These are phyloP conservation scores for Meles meles DNA, from an alignment of 2,113 vertebrate genomes.

Conservation along the genomic window DNA sequence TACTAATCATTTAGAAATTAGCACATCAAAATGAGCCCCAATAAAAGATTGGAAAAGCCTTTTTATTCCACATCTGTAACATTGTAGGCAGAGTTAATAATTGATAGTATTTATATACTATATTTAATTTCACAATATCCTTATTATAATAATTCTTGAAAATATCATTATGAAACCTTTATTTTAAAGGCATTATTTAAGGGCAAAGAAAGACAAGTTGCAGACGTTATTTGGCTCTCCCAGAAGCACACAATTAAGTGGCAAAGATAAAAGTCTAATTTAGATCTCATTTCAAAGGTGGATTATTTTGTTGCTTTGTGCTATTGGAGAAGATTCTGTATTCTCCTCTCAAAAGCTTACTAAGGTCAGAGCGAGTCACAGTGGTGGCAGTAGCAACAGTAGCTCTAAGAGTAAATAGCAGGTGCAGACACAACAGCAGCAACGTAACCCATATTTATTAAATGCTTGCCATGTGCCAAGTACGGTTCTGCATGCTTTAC, in stretches of 20 bases:
- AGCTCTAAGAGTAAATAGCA: too few relatives aligned
- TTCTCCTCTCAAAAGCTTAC: neutral
- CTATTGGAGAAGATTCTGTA: neutral
- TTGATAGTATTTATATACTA: neutral
- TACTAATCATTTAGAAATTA: neutral
- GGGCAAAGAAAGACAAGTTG: neutral
- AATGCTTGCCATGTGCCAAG: neutral
- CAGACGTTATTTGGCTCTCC: neutral
- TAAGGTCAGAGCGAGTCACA: neutral
- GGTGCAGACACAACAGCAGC: accelerated
- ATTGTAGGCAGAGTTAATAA: neutral
- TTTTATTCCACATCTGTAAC: neutral
- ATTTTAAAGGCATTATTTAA: neutral
- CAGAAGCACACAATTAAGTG: neutral
- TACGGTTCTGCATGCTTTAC: neutral
- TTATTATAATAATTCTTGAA: neutral
- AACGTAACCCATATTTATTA: neutral
- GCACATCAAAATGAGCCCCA: neutral
- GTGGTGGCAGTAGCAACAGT: neutral
- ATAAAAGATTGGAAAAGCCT: neutral
- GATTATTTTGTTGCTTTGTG: neutral
- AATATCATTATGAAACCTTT: neutral
- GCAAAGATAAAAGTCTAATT: neutral
- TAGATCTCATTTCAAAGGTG: neutral
- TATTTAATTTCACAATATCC: neutral